Evolutionary conservation across 2,888 invertebrate genomes (phyloP).

Genomic region (Mellilla xanthometata): DNA sequence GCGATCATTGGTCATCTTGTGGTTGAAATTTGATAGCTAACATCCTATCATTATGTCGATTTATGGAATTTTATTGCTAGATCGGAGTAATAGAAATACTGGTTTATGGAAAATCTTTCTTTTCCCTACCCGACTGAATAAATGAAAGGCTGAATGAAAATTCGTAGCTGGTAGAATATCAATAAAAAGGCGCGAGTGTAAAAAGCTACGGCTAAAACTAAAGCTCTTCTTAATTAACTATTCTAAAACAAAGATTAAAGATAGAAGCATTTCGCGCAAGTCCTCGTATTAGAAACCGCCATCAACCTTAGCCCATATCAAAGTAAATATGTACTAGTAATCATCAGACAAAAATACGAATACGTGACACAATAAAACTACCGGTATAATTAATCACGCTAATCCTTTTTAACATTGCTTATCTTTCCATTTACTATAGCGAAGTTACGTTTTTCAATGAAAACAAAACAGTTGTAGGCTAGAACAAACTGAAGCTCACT

Average conservation of each 20-base stretch:
- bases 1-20: constrained; percentile 36
- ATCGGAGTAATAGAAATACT: background rate
- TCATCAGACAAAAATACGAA: background rate
- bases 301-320: background rate
- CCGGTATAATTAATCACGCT: background rate
- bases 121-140: too few species aligned
- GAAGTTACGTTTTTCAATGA: constrained; percentile 4
- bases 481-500: constrained; percentile 18
- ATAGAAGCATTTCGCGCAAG: too few species aligned
- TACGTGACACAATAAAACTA: constrained; percentile 6
- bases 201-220: too few species aligned
- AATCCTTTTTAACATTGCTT: constrained; percentile 7
- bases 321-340: background rate
- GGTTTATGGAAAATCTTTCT: too few species aligned
- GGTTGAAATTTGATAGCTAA: constrained; percentile 38
- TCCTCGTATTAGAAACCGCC: too few species aligned
- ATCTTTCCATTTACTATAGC: constrained; percentile 10
- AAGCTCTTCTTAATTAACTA: too few species aligned
- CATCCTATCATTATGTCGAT: constrained; percentile 37
- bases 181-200: too few species aligned
- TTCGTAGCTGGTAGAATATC: too few species aligned
- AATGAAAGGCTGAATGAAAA: too few species aligned
- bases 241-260: too few species aligned
- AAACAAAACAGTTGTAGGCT: constrained; percentile 19
- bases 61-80: constrained; percentile 31